Base-by-base conservation (phyloP, 2,888 invertebrate species). In the Syrista parreyssii region DNA sequence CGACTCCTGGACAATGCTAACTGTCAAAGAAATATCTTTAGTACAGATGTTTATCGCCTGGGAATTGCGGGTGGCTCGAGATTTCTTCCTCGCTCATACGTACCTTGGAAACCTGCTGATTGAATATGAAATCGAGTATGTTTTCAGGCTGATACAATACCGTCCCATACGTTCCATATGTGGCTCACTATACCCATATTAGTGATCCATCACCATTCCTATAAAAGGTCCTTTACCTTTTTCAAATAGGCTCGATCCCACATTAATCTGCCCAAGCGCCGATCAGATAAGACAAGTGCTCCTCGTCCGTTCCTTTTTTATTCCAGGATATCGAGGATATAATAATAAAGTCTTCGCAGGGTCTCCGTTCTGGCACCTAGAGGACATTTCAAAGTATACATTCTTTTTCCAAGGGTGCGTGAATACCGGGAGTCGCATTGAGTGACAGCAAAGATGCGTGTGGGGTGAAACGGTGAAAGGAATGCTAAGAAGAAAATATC, bases 31-130 rank as follows among this genome's bases (percentile, higher is more conserved):
- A 73, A 33, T 68, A 74, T 79, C 77, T 83, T 83, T 84, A 80
- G 84, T 85, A 87, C 86, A 88, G 90, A 90, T 90, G 88, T 88
- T 40, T 88, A 90, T 90, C 90, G 87, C 90, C 89, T 90, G 90
- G 90, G 90, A 90, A 90, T 90, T 87, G 90, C 89, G 88, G 87
- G 84, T 81, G 32, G 30, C 32, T 36, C 76, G 68, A 30, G 12
- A 71, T 73, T 34, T 76, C 68, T 74, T 79, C 68, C 71, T 76
- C 74, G 68, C 75, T 76, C 75, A 34, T 68, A 35, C 72, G 36
- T 68, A 75, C 12, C 72, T 73, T 74, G 76, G 78, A 74, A 75
- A 31, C 71, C 30, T n/a, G 40, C 34, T 35, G 71, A 74, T 75
- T 12, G 75, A 40, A 76, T 33, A 68, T 35, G 68, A 78, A 69